These are phyloP conservation scores for Lepidocyrtinus sp. DNA, from an alignment of 2,888 invertebrate species.

Conservation along the genomic window DNA sequence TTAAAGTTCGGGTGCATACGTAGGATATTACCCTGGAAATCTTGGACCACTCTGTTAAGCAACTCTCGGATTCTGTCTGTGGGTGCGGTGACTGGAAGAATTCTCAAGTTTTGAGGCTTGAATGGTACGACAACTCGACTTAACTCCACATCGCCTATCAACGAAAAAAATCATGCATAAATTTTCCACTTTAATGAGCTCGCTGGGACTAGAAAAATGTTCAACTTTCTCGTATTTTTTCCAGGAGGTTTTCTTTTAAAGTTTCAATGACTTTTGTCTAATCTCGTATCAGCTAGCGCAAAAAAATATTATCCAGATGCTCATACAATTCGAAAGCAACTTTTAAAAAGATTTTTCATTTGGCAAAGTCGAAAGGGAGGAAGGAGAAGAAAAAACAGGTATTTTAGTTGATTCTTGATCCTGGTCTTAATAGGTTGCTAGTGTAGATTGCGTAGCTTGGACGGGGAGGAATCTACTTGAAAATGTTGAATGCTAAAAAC, in stretches of 20 bases:
- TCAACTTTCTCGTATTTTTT: no score
- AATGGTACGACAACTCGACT: slow-evolving; percentile 69
- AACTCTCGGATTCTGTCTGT: slow-evolving; percentile 69
- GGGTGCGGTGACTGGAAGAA: slow-evolving; percentile 69
- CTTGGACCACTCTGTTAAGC: slow-evolving; percentile 68
- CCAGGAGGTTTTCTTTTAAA: no score
- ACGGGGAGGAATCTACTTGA: no score
- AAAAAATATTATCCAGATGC: no score
- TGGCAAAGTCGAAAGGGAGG: not conserved
- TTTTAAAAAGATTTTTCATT: slow-evolving; percentile 33
- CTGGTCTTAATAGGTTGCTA: no score
- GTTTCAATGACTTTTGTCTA: no score
- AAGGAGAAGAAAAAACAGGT: slow-evolving; percentile 32
- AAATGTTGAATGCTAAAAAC: no score
- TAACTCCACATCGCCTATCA: slow-evolving; percentile 69
- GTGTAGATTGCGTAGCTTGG: no score
- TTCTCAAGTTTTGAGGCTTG: slow-evolving; percentile 69
- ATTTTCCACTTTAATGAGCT: no score
- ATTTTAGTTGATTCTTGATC: slow-evolving; percentile 37
- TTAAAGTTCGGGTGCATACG: slow-evolving; percentile 68
- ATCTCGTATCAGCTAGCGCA: no score
- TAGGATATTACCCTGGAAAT: slow-evolving; percentile 68
- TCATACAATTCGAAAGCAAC: slow-evolving; percentile 42
- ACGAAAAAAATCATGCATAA: no score
- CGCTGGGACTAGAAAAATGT: no score